Percentiles rank a stretch among this genome's conserved stretches.
Evolutionary conservation across 2,113 vertebrate species (phyloP).

Genomic region (Pampusana beccarii): DNA sequence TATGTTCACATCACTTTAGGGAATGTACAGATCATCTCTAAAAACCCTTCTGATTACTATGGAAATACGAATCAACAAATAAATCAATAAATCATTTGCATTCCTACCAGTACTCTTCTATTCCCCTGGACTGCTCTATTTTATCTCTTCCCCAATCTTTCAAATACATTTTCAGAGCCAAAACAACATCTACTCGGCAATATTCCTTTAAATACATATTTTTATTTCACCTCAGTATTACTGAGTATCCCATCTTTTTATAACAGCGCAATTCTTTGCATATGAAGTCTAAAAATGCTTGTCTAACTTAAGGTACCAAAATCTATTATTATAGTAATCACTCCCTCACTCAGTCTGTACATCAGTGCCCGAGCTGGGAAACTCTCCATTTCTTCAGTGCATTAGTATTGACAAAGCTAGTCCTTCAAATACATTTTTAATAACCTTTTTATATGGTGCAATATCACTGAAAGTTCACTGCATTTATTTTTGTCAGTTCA

Average conservation of each 20-base stretch:
- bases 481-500: conserved; percentile 35
- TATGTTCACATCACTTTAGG: neutral
- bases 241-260: neutral
- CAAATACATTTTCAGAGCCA: neutral
- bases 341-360: conserved; percentile 48
- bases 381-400: conserved; percentile 38
- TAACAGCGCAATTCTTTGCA: conserved; percentile 36
- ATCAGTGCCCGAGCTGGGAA: conserved; percentile 38
- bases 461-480: conserved; percentile 46
- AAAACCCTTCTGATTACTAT: neutral
- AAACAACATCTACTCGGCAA: neutral
- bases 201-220: conserved; percentile 1
- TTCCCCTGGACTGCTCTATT: neutral
- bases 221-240: conserved; percentile 7
- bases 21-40: neutral
- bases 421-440: conserved; percentile 59
- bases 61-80: conserved; percentile 34
- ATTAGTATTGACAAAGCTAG: conserved; percentile 61
- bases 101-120: neutral
- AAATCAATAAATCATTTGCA: conserved; percentile 10
- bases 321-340: conserved; percentile 72
- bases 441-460: conserved; percentile 16
- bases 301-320: conserved; percentile 64
- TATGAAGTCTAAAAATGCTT: conserved; percentile 66
- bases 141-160: neutral